phyloP scores from a whole-genome alignment of 30 jellyfish, hydroid and myxozoan genomes.

The Aurelia aurita complex sp. Pacific region DNA sequence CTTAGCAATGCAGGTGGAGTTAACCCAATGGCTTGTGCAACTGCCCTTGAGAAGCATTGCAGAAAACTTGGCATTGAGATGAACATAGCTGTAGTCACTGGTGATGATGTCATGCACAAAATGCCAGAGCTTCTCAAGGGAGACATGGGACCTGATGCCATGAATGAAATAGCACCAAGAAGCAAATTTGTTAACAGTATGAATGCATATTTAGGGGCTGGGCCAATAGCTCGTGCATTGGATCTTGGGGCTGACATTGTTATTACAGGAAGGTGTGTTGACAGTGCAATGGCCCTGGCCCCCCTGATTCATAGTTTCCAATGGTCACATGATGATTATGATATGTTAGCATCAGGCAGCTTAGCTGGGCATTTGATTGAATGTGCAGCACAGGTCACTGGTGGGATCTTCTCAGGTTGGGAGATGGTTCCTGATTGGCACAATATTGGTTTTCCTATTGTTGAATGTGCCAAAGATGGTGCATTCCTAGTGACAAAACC shows the following conservation, averaged over 20 bases:
- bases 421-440: slow-evolving; percentile 92
- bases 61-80: slow-evolving; percentile 69
- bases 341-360: slow-evolving; percentile 83
- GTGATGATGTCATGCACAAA: slow-evolving; percentile 83
- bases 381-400: slow-evolving; percentile 95
- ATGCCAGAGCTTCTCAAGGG: slow-evolving; percentile 27
- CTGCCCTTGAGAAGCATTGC: slow-evolving; percentile 72
- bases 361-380: slow-evolving; percentile 92
- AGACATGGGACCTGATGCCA: slow-evolving; percentile 51
- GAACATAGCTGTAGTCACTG: slow-evolving; percentile 91
- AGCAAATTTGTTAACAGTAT: slow-evolving; percentile 72
- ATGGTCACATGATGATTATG: slow-evolving; percentile 76
- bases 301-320: slow-evolving; percentile 80
- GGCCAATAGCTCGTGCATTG: slow-evolving; percentile 88
- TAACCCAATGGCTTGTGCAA: slow-evolving; percentile 86
- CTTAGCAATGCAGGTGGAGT: slow-evolving; percentile 95
- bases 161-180: slow-evolving; percentile 26
- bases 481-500: slow-evolving; percentile 84
- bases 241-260: slow-evolving; percentile 94
- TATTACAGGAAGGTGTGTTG: slow-evolving; percentile 90
- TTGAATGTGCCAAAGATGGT: slow-evolving; percentile 85
- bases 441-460: slow-evolving; percentile 88
- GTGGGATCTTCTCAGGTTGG: slow-evolving; percentile 95
- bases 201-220: slow-evolving; percentile 94
- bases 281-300: slow-evolving; percentile 90